Evolutionary conservation across 2,888 invertebrate genomes (phyloP), one percentile per base, ranked within the genome.

Genomic region (Syrista parreyssii): DNA sequence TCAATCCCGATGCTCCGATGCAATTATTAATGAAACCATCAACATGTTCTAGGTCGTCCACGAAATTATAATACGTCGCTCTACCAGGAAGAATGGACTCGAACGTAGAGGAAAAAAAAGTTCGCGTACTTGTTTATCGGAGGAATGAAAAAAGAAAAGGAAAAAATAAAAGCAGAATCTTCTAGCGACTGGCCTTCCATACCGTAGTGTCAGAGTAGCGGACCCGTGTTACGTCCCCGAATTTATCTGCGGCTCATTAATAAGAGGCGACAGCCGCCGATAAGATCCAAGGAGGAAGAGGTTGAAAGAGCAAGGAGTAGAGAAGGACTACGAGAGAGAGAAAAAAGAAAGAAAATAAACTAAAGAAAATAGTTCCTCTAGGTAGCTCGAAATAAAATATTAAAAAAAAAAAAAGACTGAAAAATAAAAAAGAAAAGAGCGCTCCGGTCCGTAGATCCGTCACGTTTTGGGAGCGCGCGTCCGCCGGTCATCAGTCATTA

Each of bases 401-500:
- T 40, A 40, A 40, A 15, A 40, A 40, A 9, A 15, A 15, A 40
- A 40, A 15, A 71, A 71, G 71, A 73, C n/a, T 35, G 36, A 73
- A 73, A 34, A 33, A 36, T 30, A 31, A 75, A 36, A 55, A 40
- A 31, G 12, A 75, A 75, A 31, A 75, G 9, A 32, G 68, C n/a
- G 12, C 71, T 68, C 31, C 74, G 34, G 36, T 68, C 35, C 12
- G 76, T 76, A 36, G 30, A 72, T 78, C 69, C 68, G 76, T 73
- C 76, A 73, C 78, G 76, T 68, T 32, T 73, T 33, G 40, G 40
- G 40, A 40, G 69, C 76, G 74, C 73, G 68, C 75, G 79, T 77
- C 74, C 80, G 75, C 75, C 78, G 84, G 82, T 82, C 85, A 87
- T 89, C 85, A 83, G 85, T 89, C 86, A 89, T 89, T 88, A 88